Evolutionary conservation across 1,140 invertebrate species (phyloP).

Genomic region (Hydropsyche tenuis): DNA sequence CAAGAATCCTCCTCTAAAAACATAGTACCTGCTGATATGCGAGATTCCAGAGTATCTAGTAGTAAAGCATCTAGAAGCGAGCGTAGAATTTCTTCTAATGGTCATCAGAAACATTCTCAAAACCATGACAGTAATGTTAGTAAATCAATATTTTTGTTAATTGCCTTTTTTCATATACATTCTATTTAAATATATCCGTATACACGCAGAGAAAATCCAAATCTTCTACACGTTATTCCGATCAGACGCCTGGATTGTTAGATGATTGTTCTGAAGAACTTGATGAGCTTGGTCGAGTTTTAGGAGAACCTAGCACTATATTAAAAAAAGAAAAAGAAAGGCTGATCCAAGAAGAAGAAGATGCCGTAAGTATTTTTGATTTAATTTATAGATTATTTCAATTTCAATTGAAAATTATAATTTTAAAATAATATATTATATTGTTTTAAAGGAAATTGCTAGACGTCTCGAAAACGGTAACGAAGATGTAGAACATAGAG

Average conservation of each 20-base stretch:
- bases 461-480: slow-evolving; percentile 19
- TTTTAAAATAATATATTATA: background rate
- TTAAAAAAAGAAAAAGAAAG: slow-evolving; percentile 35
- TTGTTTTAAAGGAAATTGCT: slow-evolving; percentile 37
- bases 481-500: slow-evolving; percentile 23
- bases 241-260: background rate
- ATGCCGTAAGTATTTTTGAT: slow-evolving; percentile 37
- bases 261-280: background rate
- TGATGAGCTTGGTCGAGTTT: slow-evolving; percentile 36
- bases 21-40: background rate
- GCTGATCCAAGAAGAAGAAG: slow-evolving; percentile 40
- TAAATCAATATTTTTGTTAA: background rate
- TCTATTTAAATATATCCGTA: background rate
- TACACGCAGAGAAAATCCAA: background rate
- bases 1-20: background rate
- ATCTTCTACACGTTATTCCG: too few species aligned
- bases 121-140: background rate
- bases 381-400: background rate
- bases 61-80: background rate
- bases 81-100: background rate
- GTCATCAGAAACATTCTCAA: background rate
- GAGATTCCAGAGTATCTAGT: background rate
- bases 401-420: too few species aligned
- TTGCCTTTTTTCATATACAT: background rate
- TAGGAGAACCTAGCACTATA: slow-evolving; percentile 33